Evolutionary conservation across 1,140 invertebrate genomes (phyloP), one percentile per base, ranked within the genome.

Genomic region (Orussus abietinus): DNA sequence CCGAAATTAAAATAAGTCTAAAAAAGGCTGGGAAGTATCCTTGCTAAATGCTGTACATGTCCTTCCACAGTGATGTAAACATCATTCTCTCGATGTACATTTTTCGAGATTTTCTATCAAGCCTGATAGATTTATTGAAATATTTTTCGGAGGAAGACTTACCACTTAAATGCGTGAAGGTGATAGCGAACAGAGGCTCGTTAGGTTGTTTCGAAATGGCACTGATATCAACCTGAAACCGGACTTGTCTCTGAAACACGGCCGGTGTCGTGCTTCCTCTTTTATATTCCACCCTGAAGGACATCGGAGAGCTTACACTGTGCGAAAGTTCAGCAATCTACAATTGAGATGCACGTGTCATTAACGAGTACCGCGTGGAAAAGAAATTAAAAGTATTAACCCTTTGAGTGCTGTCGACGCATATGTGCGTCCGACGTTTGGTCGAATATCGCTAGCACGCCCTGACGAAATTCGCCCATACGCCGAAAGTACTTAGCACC

Each of bases 291-390:
- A 98, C 94, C 47, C 90, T 83, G 74, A 99, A 99, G 3, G 93
- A 96, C 79, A 96, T 95, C 20, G 96, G 93, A 50, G 92, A 96
- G n/a, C 92, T 83, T 2, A 99, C 95, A 59, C 91, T 97, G 76
- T 99, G 96, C 54, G 92, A 96, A 57, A 99, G 71, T 73, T 99
- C 96, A 10, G 94, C 88, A 80, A 98, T 97, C 93, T 97, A 72
- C 2, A 76, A 80, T 41, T 25, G 18, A 42, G 51, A 48, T 25
- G n/a, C 20, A 21, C 12, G 9, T 41, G 5, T 35, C 28, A 25
- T 35, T 11, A 37, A 30, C 40, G 10, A n/a, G n/a, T n/a, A n/a
- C n/a, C n/a, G n/a, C 13, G 21, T 17, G 4, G 10, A 15, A 6
- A 25, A 38, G 15, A 3, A 38, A 38, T 12, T 25, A 38, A n/a